Evolutionary conservation across 2,113 vertebrate genomes (phyloP).

Genomic region (Conger conger): DNA sequence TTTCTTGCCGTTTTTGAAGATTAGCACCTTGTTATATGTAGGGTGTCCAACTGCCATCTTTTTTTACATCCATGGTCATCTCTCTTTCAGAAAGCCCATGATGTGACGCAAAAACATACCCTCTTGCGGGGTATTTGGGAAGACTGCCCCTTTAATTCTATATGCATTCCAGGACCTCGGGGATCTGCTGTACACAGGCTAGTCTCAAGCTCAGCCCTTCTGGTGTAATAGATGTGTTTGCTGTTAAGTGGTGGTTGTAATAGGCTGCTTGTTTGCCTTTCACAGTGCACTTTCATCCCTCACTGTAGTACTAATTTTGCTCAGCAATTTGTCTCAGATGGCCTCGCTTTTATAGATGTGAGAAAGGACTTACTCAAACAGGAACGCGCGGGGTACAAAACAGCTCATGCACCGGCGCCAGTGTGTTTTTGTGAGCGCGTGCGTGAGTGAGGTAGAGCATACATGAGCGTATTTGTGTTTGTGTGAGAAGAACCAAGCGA

Average conservation of each 20-base stretch:
- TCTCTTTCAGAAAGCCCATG: not conserved
- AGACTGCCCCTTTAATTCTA: not conserved
- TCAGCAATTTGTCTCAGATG: slow-evolving; percentile 59
- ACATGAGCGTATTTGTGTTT: too few relatives aligned
- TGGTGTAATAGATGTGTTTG: slow-evolving; percentile 68
- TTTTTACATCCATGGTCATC: not conserved
- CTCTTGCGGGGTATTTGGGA: not conserved
- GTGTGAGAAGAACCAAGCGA: not conserved
- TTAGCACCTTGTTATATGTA: too few relatives aligned
- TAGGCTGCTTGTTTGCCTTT: slow-evolving; percentile 70
- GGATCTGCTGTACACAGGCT: slow-evolving; percentile 52
- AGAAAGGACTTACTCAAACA: not conserved
- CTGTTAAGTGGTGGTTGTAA: slow-evolving; percentile 71
- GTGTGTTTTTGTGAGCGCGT: not conserved
- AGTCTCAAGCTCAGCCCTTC: slow-evolving; percentile 60
- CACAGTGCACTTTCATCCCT: slow-evolving; percentile 66
- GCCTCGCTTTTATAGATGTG: slow-evolving; percentile 38
- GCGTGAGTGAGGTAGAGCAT: too few relatives aligned
- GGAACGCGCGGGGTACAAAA: not conserved
- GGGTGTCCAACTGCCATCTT: too few relatives aligned
- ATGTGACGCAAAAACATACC: not conserved
- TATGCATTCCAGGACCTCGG: too few relatives aligned
- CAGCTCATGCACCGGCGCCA: not conserved
- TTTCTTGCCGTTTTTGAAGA: too few relatives aligned
- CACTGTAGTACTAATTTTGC: slow-evolving; percentile 62